Evolutionary conservation across 2,888 invertebrate genomes (phyloP).

Genomic region (Xylota segnis): DNA sequence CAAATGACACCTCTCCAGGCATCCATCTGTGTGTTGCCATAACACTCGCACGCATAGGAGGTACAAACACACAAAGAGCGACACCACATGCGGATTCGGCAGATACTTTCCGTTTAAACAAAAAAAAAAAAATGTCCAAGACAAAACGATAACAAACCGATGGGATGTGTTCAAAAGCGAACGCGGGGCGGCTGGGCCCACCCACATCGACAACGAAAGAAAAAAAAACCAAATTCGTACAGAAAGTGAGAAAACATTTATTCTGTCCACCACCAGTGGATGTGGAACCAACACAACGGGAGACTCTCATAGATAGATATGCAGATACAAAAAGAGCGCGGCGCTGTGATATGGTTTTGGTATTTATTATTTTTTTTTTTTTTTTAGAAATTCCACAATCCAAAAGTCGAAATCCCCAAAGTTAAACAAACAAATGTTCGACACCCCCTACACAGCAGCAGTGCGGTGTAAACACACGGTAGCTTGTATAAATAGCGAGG

Average conservation of each 20-base stretch:
- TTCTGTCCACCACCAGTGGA: constrained; percentile 49
- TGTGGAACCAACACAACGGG: constrained; percentile 4
- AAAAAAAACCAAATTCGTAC: constrained; percentile 16
- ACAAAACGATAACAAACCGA: constrained; percentile 48
- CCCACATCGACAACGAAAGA: constrained; percentile 41
- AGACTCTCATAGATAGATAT: background rate
- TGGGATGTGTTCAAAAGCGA: constrained; percentile 2
- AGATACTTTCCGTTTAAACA: constrained; percentile 37
- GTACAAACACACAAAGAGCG: constrained; percentile 15
- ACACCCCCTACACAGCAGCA: constrained; percentile 47
- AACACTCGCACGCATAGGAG: constrained; percentile 15
- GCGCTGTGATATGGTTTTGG: constrained; percentile 38
- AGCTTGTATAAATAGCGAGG: constrained; percentile 57
- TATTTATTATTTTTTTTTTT: constrained; percentile 24
- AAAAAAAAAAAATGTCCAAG: constrained; percentile 50
- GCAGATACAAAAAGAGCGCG: constrained; percentile 21
- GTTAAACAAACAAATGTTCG: constrained; percentile 70
- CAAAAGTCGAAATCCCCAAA: constrained; percentile 65
- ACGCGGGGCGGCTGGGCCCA: constrained; percentile 36
- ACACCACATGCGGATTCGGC: constrained; percentile 43
- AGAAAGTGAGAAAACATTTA: constrained; percentile 52
- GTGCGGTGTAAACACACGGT: constrained; percentile 45
- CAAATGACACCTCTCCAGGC: constrained; percentile 18
- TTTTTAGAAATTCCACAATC: constrained; percentile 57
- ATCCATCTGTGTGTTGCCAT: constrained; percentile 31